These are phyloP conservation scores for Lindbergichthys nudifrons DNA, from an alignment of 2,797 vertebrate species.

Conservation along the genomic window DNA sequence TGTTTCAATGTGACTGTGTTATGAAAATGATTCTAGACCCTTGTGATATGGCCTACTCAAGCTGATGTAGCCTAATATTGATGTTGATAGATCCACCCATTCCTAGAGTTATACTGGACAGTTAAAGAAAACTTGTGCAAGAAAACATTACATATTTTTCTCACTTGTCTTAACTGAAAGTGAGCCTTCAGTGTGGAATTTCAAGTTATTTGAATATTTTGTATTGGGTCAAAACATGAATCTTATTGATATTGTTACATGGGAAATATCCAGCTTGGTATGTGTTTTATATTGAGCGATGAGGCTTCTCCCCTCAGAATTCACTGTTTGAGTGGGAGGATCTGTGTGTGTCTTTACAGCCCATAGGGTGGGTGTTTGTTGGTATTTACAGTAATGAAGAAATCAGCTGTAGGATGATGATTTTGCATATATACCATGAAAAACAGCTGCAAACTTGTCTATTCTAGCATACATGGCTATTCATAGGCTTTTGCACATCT, in stretches of 20 bases:
- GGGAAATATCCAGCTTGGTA: not conserved
- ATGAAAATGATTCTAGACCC: not conserved
- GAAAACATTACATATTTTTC: not conserved
- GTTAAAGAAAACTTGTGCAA: no score
- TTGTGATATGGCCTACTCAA: not conserved
- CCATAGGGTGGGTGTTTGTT: not conserved
- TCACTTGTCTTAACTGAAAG: not conserved
- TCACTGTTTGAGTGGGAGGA: not conserved
- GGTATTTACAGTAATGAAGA: no score
- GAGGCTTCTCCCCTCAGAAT: not conserved
- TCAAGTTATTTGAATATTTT: not conserved
- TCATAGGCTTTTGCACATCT: not conserved
- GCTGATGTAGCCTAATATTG: not conserved
- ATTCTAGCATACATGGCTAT: not conserved
- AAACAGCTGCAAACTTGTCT: slow-evolving; percentile 7
- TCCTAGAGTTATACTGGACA: not conserved
- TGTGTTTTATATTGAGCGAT: not conserved
- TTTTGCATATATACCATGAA: not conserved
- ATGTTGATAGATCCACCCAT: not conserved
- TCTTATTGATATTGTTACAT: not conserved
- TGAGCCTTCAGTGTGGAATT: not conserved
- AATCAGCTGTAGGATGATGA: not conserved
- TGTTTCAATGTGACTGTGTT: not conserved
- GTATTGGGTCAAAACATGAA: not conserved
- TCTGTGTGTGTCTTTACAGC: not conserved